Evolutionary conservation across 2,797 vertebrate genomes (phyloP).

Genomic region (Typhlichthys eigenmanni): DNA sequence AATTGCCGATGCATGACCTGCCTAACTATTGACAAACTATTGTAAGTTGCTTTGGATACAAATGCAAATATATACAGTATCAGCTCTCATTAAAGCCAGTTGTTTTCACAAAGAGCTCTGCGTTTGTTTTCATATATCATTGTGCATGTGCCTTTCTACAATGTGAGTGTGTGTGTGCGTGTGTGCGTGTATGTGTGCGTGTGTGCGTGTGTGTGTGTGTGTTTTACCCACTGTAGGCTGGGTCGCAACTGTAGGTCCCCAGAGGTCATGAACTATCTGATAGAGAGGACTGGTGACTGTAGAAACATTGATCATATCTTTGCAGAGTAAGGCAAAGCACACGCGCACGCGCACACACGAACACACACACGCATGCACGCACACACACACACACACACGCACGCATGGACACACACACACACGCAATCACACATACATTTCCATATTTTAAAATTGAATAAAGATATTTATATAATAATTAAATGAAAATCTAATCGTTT

Average conservation of each 20-base stretch:
- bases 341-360: neutral
- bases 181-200: neutral
- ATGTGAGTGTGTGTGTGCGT: neutral
- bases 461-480: neutral
- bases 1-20: no score
- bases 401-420: neutral
- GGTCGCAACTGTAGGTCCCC: slow-evolving; percentile 75
- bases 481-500: neutral
- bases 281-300: slow-evolving; percentile 64
- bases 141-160: neutral
- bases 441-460: neutral
- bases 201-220: slow-evolving; percentile 8
- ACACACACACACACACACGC: neutral
- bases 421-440: neutral
- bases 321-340: slow-evolving; percentile 73
- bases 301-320: slow-evolving; percentile 65
- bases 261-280: slow-evolving; percentile 67
- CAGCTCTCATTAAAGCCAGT: neutral
- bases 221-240: slow-evolving; percentile 70
- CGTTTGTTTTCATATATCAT: neutral
- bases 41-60: no score
- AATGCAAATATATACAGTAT: no score
- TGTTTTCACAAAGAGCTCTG: neutral
- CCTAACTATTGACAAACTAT: no score
- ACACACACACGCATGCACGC: no score